These are phyloP conservation scores for Lepeophtheirus salmonis DNA, from an alignment of 1,140 invertebrate genomes.

Conservation along the genomic window DNA sequence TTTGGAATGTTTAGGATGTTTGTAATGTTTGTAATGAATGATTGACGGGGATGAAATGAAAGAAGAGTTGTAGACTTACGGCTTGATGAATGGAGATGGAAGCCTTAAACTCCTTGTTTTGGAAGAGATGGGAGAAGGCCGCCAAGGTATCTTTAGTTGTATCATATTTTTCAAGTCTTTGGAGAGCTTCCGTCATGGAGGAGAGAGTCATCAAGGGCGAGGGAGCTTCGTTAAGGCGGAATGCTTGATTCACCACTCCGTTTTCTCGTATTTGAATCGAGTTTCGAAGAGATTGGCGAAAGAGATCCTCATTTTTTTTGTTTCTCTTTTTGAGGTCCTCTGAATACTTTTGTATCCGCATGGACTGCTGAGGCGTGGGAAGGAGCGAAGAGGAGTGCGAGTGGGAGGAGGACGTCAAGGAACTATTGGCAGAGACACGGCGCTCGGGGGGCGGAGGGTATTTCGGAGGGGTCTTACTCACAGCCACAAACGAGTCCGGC, in stretches of 20 bases:
- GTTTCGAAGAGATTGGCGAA: slow-evolving; percentile 8
- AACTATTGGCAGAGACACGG: slow-evolving; percentile 36
- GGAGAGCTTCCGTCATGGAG: background rate
- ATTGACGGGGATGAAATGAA: too few relatives aligned
- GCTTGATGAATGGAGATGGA: background rate
- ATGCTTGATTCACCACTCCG: background rate
- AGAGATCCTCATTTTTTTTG: background rate
- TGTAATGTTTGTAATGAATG: too few relatives aligned
- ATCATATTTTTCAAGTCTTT: background rate
- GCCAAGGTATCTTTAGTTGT: background rate
- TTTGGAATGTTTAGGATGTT: too few relatives aligned
- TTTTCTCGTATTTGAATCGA: slow-evolving; percentile 4
- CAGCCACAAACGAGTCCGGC: slow-evolving; percentile 76
- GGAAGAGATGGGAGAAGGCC: background rate
- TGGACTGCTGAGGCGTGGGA: background rate
- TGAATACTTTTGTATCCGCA: slow-evolving; percentile 3
- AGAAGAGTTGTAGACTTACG: background rate
- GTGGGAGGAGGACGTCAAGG: slow-evolving; percentile 28
- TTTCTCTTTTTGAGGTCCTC: background rate
- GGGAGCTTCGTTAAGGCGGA: background rate
- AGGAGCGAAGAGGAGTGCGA: background rate
- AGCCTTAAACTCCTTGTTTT: background rate
- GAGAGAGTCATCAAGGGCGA: background rate
- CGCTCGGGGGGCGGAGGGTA: slow-evolving; percentile 33
- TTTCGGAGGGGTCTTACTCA: slow-evolving; percentile 66